These are phyloP conservation scores for Xylocampa areola DNA, from an alignment of 2,888 invertebrate species.

Conservation along the genomic window DNA sequence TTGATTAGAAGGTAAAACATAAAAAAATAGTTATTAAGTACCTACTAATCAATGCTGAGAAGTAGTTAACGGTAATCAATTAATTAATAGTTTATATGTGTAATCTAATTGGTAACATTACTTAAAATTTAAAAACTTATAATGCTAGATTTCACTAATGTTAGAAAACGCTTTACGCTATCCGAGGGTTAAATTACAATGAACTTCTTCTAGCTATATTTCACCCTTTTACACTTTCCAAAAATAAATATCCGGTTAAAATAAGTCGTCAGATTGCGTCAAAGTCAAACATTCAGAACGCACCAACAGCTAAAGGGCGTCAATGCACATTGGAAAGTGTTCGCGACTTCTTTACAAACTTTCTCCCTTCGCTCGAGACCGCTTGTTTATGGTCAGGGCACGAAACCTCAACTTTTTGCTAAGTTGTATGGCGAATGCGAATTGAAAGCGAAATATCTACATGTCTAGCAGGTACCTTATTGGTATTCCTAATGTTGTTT, in stretches of 20 bases:
- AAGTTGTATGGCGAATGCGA: constrained; percentile 47
- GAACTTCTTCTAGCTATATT: too few species aligned
- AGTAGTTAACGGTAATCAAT: too few species aligned
- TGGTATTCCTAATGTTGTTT: constrained; percentile 42
- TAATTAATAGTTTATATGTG: too few species aligned
- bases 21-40: too few species aligned
- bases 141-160: too few species aligned
- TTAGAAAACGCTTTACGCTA: too few species aligned
- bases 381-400: constrained; percentile 64
- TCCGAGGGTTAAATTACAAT: too few species aligned
- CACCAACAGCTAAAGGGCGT: constrained; percentile 35
- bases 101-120: too few species aligned
- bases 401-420: constrained; percentile 63
- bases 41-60: too few species aligned
- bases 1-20: too few species aligned
- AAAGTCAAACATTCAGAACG: constrained; percentile 1
- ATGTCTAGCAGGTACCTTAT: constrained; percentile 42
- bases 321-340: constrained; percentile 54
- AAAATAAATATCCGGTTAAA: background rate
- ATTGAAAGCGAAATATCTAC: constrained; percentile 66
- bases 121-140: too few species aligned
- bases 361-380: constrained; percentile 58
- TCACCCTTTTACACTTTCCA: background rate
- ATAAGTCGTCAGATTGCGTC: background rate
- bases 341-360: constrained; percentile 56